Evolutionary conservation across 2,888 invertebrate species (phyloP), one percentile per base, ranked within the genome.

Genomic region (Penaeus monodon): DNA sequence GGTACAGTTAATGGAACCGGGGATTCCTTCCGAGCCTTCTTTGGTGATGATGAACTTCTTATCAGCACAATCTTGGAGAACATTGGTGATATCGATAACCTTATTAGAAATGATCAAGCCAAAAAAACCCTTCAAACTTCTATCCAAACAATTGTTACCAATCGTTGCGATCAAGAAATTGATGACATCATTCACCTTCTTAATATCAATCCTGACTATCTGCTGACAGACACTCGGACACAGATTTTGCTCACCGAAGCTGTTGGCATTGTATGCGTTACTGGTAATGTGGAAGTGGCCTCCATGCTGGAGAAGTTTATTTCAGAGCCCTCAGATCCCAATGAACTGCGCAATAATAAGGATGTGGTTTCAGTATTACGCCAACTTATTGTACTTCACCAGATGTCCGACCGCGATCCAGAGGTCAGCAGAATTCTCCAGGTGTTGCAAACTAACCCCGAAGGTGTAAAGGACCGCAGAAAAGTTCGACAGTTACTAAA

Each of bases 241-340:
- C 89, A 89, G 79, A 73, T 89, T 24, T 76, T 89, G 22, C 68
- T 89, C 44, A 89, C 89, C 17, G 89, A 89, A 64, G 89, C 89
- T 27, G 89, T 89, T 65, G 89, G 89, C 24, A 86, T 89, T 29
- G 89, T 89, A 7, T 89, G 89, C 44, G 89, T 89, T 33, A 88
- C 88, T 12, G 89, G 89, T 8, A 86, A 89, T 70, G 88, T 89
- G 17, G 89, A 89, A 66, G 89, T 89, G 22, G 89, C 89, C 12
- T 79, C 86, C 20, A 80, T 89, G 79, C 64, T 89, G 63, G 89
- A 89, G 65, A 84, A 81, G 68, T 89, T 89, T 70, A 89, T 89
- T 22, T 89, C 89, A 8, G 86, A 89, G 83, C 89, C 89, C 1
- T 86, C 89, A n/a, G 88, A 89, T 57, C 89, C 89, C 10, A 88